A percentile compares a stretch with the other conserved stretches of the same genome.
phyloP scores from a whole-genome alignment of 2,888 invertebrate species.

The Sarcophaga variegata region DNA sequence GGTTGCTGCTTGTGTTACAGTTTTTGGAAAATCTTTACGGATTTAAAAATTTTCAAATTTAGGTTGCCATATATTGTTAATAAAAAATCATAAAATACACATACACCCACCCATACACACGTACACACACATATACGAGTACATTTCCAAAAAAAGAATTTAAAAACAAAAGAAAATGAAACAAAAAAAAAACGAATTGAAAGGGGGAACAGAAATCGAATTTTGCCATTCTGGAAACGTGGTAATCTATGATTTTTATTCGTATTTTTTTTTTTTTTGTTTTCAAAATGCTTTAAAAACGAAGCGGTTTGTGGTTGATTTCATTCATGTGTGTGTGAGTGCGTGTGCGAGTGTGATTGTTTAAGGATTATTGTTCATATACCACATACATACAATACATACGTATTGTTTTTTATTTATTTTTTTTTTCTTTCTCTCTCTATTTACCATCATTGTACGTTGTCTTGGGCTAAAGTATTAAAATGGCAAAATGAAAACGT shows the following conservation, averaged over 20 bases:
- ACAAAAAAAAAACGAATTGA: neutral
- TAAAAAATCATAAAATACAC: conserved; percentile 45
- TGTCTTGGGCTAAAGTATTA: conserved; percentile 51
- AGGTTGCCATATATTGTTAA: conserved; percentile 58
- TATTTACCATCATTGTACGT: neutral
- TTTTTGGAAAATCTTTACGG: conserved; percentile 61
- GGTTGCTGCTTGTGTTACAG: conserved; percentile 40
- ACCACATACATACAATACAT: conserved; percentile 43
- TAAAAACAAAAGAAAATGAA: neutral
- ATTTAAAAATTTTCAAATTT: conserved; percentile 64
- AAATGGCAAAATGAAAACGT: conserved; percentile 38
- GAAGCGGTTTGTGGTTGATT: conserved; percentile 36
- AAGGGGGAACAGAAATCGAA: conserved; percentile 38
- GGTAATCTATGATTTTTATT: conserved; percentile 8
- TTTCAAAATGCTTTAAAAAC: neutral
- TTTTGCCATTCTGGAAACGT: conserved; percentile 45
- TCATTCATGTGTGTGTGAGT: conserved; percentile 5
- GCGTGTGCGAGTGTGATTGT: conserved; percentile 32
- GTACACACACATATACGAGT: neutral
- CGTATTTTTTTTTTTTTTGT: neutral
- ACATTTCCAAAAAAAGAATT: neutral
- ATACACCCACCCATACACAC: neutral
- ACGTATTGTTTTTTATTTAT: conserved; percentile 56
- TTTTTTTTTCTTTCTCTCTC: conserved; percentile 19
- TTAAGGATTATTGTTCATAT: conserved; percentile 50